phyloP scores from a whole-genome alignment of 1,140 invertebrate species.

The Dinoponera quadriceps region DNA sequence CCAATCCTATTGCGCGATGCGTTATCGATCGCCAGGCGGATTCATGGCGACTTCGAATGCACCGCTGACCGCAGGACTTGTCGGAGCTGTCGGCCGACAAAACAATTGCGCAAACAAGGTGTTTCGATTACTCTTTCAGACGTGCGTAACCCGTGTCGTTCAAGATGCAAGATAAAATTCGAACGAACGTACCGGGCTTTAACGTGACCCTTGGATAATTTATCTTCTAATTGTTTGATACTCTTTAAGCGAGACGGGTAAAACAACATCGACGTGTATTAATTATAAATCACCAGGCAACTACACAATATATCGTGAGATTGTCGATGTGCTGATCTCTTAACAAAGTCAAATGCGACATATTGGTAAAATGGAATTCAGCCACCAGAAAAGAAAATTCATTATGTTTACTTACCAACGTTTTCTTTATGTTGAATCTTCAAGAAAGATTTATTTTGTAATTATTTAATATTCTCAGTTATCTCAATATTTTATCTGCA shows the following conservation, averaged over 20 bases:
- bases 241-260: not conserved
- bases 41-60: slow-evolving; percentile 64
- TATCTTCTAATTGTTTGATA: not conserved
- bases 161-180: not conserved
- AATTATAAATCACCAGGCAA: not conserved
- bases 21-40: slow-evolving; percentile 65
- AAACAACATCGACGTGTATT: not conserved
- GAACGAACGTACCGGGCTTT: not conserved
- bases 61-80: slow-evolving; percentile 57
- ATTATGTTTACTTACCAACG: too few species aligned
- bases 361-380: not conserved
- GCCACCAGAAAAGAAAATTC: too few species aligned
- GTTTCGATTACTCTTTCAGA: slow-evolving; percentile 10
- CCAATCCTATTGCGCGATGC: slow-evolving; percentile 61
- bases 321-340: not conserved
- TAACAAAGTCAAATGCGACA: not conserved
- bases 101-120: slow-evolving; percentile 51
- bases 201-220: not conserved
- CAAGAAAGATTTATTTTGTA: too few species aligned
- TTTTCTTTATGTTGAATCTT: too few species aligned
- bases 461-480: too few species aligned
- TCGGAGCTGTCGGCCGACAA: slow-evolving; percentile 23
- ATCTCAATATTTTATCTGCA: too few species aligned
- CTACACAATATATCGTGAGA: not conserved
- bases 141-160: not conserved